phyloP scores from a whole-genome alignment of 2,113 vertebrate species.

The Mirza zaza region DNA sequence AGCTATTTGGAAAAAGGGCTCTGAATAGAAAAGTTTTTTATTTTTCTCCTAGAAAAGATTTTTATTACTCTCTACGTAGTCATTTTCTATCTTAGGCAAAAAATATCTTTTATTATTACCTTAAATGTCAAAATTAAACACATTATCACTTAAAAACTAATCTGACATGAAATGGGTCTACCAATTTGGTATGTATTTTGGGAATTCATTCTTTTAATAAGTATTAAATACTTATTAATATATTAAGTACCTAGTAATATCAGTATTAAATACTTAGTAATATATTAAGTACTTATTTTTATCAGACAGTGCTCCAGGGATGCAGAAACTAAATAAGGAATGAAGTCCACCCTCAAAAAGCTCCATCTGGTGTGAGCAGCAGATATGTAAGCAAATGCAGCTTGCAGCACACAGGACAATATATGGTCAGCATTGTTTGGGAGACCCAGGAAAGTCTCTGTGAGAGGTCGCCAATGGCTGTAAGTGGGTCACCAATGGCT shows the following conservation, averaged over 20 bases:
- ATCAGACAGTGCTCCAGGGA: not conserved
- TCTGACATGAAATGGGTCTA: not conserved
- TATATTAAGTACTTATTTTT: constrained; percentile 2
- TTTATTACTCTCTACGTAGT: no score
- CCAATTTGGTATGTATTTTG: not conserved
- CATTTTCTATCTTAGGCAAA: no score
- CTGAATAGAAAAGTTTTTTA: not conserved
- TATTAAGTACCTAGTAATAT: not conserved
- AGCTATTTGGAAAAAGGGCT: not conserved
- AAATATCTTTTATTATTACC: no score
- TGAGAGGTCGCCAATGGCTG: not conserved
- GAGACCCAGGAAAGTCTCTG: not conserved
- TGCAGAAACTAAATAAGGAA: not conserved
- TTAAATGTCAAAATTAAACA: no score
- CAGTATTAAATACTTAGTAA: no score
- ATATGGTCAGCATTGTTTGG: not conserved
- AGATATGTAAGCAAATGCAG: not conserved
- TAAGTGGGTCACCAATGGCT: no score
- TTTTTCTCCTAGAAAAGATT: not conserved
- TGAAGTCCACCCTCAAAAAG: not conserved
- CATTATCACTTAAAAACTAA: no score
- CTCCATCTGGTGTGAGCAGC: not conserved
- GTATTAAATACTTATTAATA: no score
- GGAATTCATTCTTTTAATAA: not conserved
- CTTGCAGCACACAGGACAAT: not conserved